These are phyloP conservation scores for Oscheius myriophilus DNA, from an alignment of 2,888 invertebrate species.

Conservation along the genomic window DNA sequence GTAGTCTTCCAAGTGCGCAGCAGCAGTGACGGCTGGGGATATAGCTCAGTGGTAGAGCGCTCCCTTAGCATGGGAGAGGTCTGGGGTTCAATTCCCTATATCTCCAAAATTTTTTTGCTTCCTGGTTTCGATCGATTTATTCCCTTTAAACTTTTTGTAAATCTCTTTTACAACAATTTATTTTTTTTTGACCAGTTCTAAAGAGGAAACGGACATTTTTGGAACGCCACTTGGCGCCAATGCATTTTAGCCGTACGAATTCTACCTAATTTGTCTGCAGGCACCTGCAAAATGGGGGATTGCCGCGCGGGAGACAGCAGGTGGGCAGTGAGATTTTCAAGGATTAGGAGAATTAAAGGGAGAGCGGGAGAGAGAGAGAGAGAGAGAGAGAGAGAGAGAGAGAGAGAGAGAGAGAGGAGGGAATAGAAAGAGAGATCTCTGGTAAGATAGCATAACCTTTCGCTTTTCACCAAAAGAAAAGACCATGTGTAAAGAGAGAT, in stretches of 20 bases:
- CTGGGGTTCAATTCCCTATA: slow-evolving; percentile 53
- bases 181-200: too few relatives aligned
- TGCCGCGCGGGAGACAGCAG: not conserved
- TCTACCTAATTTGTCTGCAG: not conserved
- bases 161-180: too few relatives aligned
- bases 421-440: not conserved
- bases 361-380: not conserved
- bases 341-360: not conserved
- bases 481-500: not conserved
- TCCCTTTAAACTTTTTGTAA: too few relatives aligned
- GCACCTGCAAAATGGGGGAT: not conserved
- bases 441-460: not conserved
- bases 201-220: too few relatives aligned
- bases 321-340: not conserved
- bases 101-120: slow-evolving; percentile 26
- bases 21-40: too few relatives aligned
- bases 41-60: slow-evolving; percentile 58
- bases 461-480: not conserved
- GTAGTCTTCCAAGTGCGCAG: too few relatives aligned
- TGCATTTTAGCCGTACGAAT: too few relatives aligned
- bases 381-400: slow-evolving; percentile 1
- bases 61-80: slow-evolving; percentile 56
- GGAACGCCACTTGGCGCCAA: too few relatives aligned
- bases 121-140: too few relatives aligned
- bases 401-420: slow-evolving; percentile 6